A percentile compares a stretch with the other conserved stretches of the same genome.
Conservation (phyloP, 1,140 invertebrate species). For the Dendroctonus ponderosae region DNA sequence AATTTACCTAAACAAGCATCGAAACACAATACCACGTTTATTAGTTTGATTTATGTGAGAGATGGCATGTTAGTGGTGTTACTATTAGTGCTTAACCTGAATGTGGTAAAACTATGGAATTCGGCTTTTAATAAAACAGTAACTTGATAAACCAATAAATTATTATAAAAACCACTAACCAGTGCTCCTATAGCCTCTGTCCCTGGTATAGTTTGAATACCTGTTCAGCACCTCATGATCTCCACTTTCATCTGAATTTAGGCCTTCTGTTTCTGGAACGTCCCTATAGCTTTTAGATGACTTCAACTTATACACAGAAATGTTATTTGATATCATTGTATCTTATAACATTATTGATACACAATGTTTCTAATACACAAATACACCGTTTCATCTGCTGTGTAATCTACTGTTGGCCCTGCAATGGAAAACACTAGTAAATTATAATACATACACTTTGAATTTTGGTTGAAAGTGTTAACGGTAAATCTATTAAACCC, state of each 20-base stretch:
- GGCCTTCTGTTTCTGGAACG: slow-evolving; percentile 42
- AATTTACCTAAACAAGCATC: too few species aligned
- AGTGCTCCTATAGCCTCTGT: slow-evolving; percentile 39
- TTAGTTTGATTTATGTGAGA: too few species aligned
- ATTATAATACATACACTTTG: too few species aligned
- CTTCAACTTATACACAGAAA: slow-evolving; percentile 50
- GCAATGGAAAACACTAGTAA: too few species aligned
- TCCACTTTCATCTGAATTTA: slow-evolving; percentile 42
- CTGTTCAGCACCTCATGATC: slow-evolving; percentile 43
- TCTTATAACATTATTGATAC: neutral
- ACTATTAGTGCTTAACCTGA: too few species aligned
- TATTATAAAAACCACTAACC: neutral
- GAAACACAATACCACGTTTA: too few species aligned
- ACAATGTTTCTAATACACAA: neutral
- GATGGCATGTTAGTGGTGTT: too few species aligned
- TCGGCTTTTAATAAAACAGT: neutral
- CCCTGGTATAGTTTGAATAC: slow-evolving; percentile 44
- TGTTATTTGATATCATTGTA: slow-evolving; percentile 53
- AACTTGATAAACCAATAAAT: neutral
- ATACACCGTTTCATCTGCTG: too few species aligned
- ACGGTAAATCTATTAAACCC: too few species aligned
- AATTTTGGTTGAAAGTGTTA: too few species aligned
- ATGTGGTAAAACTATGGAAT: too few species aligned
- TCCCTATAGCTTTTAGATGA: slow-evolving; percentile 52
- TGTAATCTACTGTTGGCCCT: too few species aligned